phyloP scores from a whole-genome alignment of 2,888 invertebrate species.

The Pseudococcus viburni region DNA sequence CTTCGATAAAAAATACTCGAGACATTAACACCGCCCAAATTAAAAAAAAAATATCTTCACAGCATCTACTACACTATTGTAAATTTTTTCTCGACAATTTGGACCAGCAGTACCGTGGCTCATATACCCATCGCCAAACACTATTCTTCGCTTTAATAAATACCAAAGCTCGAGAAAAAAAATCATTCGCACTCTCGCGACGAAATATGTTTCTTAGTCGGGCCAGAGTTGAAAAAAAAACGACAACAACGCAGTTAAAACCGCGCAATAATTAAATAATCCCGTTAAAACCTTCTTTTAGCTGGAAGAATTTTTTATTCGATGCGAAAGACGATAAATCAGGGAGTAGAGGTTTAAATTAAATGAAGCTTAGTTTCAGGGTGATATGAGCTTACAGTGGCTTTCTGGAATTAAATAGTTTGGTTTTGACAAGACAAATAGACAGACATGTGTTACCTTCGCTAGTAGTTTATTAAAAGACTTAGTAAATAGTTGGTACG shows the following conservation, averaged over 20 bases:
- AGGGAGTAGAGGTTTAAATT: constrained; percentile 65
- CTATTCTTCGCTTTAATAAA: too few relatives aligned
- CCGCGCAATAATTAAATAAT: constrained; percentile 57
- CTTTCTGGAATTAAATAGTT: constrained; percentile 66
- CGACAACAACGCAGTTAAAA: constrained; percentile 42
- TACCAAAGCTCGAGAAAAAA: background rate
- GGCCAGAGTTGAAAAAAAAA: background rate
- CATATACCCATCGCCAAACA: too few relatives aligned
- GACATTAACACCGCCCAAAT: too few relatives aligned
- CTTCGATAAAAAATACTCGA: too few relatives aligned
- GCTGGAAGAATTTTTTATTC: constrained; percentile 55
- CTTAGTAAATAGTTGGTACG: constrained; percentile 66
- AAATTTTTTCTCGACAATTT: too few relatives aligned
- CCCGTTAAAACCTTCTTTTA: constrained; percentile 56
- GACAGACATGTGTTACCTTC: constrained; percentile 66
- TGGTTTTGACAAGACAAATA: constrained; percentile 67
- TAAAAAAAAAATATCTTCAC: too few relatives aligned
- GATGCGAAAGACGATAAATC: constrained; percentile 62
- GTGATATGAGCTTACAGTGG: constrained; percentile 66
- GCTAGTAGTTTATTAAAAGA: constrained; percentile 66
- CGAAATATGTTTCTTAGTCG: background rate
- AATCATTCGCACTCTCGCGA: background rate
- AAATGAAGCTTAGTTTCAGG: constrained; percentile 66
- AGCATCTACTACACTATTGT: too few relatives aligned
- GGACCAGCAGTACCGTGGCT: too few relatives aligned